phyloP scores from a whole-genome alignment of 1,140 invertebrate species.

The Zaprionus africanus region DNA sequence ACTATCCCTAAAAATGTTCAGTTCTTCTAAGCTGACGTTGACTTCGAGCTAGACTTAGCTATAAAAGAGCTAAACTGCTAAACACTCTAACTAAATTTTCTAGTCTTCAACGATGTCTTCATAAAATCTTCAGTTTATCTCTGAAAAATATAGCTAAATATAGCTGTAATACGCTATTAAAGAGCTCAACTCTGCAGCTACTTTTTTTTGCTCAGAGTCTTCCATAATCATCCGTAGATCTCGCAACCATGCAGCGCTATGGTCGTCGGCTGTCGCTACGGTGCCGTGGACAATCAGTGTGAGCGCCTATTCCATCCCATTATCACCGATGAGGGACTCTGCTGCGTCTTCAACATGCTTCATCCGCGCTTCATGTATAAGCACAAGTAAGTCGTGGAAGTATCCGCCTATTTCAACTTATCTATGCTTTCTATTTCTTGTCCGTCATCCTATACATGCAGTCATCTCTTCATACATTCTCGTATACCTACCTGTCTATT shows the following conservation, averaged over 20 bases:
- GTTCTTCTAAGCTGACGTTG: not conserved
- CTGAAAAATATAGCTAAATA: too few species aligned
- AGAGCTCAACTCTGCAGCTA: too few species aligned
- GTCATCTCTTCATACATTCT: not conserved
- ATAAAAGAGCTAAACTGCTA: not conserved
- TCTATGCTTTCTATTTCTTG: not conserved
- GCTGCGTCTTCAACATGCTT: conserved; percentile 92
- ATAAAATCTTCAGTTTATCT: too few species aligned
- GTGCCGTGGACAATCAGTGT: conserved; percentile 87
- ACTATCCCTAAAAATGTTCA: too few species aligned
- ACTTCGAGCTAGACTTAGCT: not conserved
- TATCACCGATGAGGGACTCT: conserved; percentile 92
- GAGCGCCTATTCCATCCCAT: conserved; percentile 89
- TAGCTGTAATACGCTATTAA: too few species aligned
- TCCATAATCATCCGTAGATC: conserved; percentile 36
- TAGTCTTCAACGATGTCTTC: too few species aligned
- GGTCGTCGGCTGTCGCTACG: conserved; percentile 88
- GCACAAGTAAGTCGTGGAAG: conserved; percentile 48
- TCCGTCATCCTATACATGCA: not conserved
- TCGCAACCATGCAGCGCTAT: conserved; percentile 89
- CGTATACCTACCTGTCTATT: not conserved
- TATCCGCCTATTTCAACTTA: not conserved
- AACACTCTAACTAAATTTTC: not conserved
- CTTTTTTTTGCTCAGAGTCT: too few species aligned
- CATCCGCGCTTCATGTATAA: conserved; percentile 88